Evolutionary conservation across 2,888 invertebrate genomes (phyloP).

Genomic region (Hemithea aestivaria): DNA sequence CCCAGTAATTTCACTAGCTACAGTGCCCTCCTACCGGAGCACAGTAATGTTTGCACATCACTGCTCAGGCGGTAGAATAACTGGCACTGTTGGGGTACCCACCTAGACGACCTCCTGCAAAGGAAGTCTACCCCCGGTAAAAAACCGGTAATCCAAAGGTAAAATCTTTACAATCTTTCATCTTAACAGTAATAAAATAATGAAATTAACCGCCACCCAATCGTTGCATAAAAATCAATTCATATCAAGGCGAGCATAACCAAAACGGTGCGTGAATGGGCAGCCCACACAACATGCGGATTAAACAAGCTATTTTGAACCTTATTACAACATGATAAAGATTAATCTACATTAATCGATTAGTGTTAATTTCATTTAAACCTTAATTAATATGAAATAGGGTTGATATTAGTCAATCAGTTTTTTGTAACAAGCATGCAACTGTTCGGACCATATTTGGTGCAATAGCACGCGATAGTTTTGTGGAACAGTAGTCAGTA

Average conservation of each 20-base stretch:
- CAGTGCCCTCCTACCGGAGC: too few species aligned
- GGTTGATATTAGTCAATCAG: background rate
- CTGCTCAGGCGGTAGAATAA: too few species aligned
- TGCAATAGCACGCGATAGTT: slow-evolving; percentile 16
- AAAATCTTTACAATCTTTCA: too few species aligned
- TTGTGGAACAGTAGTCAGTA: background rate
- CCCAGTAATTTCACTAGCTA: too few species aligned
- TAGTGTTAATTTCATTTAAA: background rate
- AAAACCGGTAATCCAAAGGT: too few species aligned
- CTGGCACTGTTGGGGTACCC: too few species aligned
- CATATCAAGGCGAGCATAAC: slow-evolving; percentile 33
- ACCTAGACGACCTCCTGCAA: too few species aligned
- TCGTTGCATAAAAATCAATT: slow-evolving; percentile 21
- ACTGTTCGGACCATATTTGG: slow-evolving; percentile 14
- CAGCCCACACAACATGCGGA: slow-evolving; percentile 7
- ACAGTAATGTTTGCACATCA: too few species aligned
- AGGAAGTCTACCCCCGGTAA: too few species aligned
- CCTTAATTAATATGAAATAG: background rate
- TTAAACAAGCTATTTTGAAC: slow-evolving; percentile 1
- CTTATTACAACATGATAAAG: background rate
- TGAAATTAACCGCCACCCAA: too few species aligned
- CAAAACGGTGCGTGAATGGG: slow-evolving; percentile 33
- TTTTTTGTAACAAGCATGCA: background rate
- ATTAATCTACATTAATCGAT: background rate
- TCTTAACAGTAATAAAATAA: too few species aligned